Conservation (phyloP, 2,888 invertebrate species). For the Noctua fimbriata region DNA sequence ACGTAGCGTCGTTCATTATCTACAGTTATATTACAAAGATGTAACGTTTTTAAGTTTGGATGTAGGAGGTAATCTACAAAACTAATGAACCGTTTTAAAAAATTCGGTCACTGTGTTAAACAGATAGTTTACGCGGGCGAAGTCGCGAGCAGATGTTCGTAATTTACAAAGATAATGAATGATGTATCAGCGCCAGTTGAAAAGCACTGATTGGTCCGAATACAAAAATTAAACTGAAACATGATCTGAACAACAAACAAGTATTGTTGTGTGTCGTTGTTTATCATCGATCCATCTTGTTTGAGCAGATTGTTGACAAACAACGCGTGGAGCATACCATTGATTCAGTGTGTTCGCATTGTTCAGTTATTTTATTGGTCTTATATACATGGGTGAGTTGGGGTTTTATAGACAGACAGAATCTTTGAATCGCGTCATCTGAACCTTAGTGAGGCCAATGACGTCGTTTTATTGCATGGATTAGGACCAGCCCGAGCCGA, state of each 20-base stretch:
- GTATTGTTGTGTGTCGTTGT: slow-evolving; percentile 33
- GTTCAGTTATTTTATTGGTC: not conserved
- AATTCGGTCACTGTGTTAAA: not conserved
- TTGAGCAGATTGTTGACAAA: slow-evolving; percentile 55
- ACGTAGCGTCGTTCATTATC: not conserved
- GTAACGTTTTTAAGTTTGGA: not conserved
- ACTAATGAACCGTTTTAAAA: not conserved
- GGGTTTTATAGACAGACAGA: not conserved
- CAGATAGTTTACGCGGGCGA: not conserved
- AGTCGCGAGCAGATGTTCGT: not conserved
- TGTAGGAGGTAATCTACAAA: not conserved
- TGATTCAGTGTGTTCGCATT: slow-evolving; percentile 25
- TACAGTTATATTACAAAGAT: not conserved
- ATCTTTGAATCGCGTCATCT: not conserved
- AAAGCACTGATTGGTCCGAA: not conserved
- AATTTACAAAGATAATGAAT: not conserved
- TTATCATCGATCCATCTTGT: not conserved
- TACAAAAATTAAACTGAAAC: slow-evolving; percentile 25
- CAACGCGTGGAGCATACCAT: slow-evolving; percentile 15
- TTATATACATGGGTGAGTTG: not conserved
- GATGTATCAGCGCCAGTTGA: slow-evolving; percentile 18
- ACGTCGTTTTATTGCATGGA: not conserved
- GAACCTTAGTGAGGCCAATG: not conserved
- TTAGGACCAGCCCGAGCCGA: not conserved
- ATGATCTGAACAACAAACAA: slow-evolving; percentile 22